phyloP scores from a whole-genome alignment of 2,797 vertebrate genomes.

The Xiphophorus birchmanni region DNA sequence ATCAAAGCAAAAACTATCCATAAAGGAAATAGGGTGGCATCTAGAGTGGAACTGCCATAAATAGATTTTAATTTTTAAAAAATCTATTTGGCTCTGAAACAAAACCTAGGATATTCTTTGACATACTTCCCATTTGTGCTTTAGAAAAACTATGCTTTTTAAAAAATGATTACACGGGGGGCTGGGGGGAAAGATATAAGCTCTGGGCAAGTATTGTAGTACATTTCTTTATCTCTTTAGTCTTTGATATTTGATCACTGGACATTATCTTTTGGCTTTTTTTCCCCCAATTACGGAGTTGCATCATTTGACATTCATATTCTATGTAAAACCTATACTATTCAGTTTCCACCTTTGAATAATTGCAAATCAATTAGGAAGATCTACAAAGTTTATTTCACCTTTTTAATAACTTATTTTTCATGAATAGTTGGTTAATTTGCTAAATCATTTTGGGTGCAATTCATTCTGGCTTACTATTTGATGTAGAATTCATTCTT shows the following conservation, averaged over 20 bases:
- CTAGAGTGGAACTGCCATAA: conserved; percentile 10
- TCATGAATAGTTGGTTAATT: no score
- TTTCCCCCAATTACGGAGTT: not conserved
- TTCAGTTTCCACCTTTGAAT: not conserved
- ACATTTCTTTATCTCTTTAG: not conserved
- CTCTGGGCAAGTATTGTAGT: not conserved
- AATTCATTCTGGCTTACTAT: not conserved
- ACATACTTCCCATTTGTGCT: not conserved
- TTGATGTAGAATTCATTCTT: not conserved
- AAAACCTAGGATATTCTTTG: not conserved
- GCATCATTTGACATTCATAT: not conserved
- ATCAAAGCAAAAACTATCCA: conserved; percentile 18
- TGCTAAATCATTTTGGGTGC: not conserved
- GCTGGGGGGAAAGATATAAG: not conserved
- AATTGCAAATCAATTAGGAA: not conserved
- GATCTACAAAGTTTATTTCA: not conserved
- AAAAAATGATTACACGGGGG: not conserved
- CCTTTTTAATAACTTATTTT: not conserved
- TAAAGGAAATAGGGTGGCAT: not conserved
- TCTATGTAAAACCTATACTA: not conserved
- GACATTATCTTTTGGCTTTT: not conserved
- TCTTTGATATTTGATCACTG: no score
- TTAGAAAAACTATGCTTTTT: not conserved
- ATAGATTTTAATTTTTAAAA: not conserved
- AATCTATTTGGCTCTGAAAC: conserved; percentile 1